phyloP scores from a whole-genome alignment of 2,888 invertebrate species.

The Drosophila mercatorum region DNA sequence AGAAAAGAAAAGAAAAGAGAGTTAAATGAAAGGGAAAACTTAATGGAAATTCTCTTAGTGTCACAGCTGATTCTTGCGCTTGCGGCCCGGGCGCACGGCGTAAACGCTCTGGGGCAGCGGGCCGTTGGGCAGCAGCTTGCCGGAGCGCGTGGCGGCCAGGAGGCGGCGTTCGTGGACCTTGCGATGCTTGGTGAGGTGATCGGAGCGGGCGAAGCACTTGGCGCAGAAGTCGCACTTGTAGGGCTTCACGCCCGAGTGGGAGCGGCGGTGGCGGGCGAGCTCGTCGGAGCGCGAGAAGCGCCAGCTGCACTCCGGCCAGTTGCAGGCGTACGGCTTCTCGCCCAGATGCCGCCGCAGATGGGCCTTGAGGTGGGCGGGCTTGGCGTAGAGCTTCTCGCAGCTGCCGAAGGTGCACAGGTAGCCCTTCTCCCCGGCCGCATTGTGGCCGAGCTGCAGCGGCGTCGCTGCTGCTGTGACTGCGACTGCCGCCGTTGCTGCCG shows the following conservation, averaged over 20 bases:
- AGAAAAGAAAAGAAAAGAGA: not conserved
- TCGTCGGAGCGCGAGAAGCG: slow-evolving; percentile 97
- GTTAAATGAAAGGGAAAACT: not conserved
- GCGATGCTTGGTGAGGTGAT: slow-evolving; percentile 96
- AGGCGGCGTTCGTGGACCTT: slow-evolving; percentile 91
- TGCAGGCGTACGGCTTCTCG: slow-evolving; percentile 90
- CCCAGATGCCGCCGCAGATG: slow-evolving; percentile 93
- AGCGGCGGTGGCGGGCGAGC: slow-evolving; percentile 94
- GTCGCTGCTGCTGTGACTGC: not conserved
- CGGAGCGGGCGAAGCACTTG: slow-evolving; percentile 95
- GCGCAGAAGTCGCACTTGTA: slow-evolving; percentile 95
- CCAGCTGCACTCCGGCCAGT: slow-evolving; percentile 94
- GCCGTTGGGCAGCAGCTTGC: slow-evolving; percentile 70
- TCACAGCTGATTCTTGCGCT: slow-evolving; percentile 81
- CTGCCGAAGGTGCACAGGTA: slow-evolving; percentile 89
- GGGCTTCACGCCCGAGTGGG: slow-evolving; percentile 98
- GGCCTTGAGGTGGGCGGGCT: slow-evolving; percentile 95
- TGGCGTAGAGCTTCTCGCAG: slow-evolving; percentile 93
- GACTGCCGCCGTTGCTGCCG: not conserved
- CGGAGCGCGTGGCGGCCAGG: slow-evolving; percentile 80
- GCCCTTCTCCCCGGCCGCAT: slow-evolving; percentile 85
- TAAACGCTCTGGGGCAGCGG: slow-evolving; percentile 76
- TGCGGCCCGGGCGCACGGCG: slow-evolving; percentile 83
- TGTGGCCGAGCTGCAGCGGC: slow-evolving; percentile 78
- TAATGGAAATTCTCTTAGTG: not conserved